Percentiles rank a stretch among this genome's conserved stretches.
Evolutionary conservation across 2,888 invertebrate genomes (phyloP).

Genomic region (Caenorhabditis virilis): DNA sequence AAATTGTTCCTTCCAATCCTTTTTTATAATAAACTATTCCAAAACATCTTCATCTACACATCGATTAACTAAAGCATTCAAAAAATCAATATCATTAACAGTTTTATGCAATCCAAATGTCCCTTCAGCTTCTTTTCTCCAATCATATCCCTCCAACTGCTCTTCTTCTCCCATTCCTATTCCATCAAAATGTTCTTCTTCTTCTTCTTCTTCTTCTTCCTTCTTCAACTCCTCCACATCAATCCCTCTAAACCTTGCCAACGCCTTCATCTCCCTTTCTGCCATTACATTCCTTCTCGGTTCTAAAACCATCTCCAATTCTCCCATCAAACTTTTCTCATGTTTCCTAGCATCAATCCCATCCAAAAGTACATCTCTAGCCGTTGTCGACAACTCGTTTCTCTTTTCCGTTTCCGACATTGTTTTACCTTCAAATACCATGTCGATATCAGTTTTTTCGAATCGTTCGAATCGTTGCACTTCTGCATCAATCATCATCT

Average conservation of each 20-base stretch:
- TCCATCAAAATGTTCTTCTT: slow-evolving; percentile 10
- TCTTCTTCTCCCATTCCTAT: slow-evolving; percentile 11
- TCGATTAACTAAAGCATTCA: slow-evolving; percentile 15
- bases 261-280: slow-evolving; percentile 18
- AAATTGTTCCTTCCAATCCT: slow-evolving; percentile 1
- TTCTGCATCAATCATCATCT: neutral
- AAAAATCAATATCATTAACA: slow-evolving; percentile 22
- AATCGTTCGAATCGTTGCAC: neutral
- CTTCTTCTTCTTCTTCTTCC: slow-evolving; percentile 4
- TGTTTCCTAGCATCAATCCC: slow-evolving; percentile 14
- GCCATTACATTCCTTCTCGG: slow-evolving; percentile 16
- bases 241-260: slow-evolving; percentile 31
- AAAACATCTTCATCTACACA: slow-evolving; percentile 22
- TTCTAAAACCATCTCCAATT: slow-evolving; percentile 20
- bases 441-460: slow-evolving; percentile 11
- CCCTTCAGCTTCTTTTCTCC: slow-evolving; percentile 28
- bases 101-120: slow-evolving; percentile 25
- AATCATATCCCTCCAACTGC: slow-evolving; percentile 22
- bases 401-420: slow-evolving; percentile 18
- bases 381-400: neutral
- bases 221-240: slow-evolving; percentile 15
- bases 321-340: slow-evolving; percentile 21
- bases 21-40: slow-evolving; percentile 6
- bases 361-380: slow-evolving; percentile 23
- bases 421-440: slow-evolving; percentile 23